A percentile compares a stretch with the other conserved stretches of the same genome.
Evolutionary conservation across 2,797 vertebrate species (phyloP).

Genomic region (Fringilla coelebs): DNA sequence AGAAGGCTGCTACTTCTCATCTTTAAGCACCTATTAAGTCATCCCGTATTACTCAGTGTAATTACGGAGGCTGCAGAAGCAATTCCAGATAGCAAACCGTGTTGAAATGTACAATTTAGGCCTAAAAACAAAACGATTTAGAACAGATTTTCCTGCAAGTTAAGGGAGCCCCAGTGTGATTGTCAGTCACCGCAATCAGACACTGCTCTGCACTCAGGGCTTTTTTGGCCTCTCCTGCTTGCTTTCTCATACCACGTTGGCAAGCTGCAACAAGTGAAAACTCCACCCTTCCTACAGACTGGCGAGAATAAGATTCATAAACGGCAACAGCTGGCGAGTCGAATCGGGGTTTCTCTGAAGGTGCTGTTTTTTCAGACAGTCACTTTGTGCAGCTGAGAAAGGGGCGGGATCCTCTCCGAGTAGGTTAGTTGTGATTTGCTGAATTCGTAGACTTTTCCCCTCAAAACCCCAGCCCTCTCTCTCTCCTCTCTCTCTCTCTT

Average conservation of each 20-base stretch:
- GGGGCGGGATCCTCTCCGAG: conserved; percentile 65
- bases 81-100: neutral
- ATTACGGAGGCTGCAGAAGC: neutral
- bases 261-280: conserved; percentile 65
- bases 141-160: neutral
- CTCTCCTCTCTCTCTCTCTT: no score
- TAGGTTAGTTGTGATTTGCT: conserved; percentile 70
- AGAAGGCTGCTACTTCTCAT: neutral
- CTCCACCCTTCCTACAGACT: conserved; percentile 53
- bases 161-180: neutral
- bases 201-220: neutral
- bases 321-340: neutral
- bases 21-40: neutral
- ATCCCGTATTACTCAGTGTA: neutral
- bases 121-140: neutral
- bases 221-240: neutral
- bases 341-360: conserved; percentile 32
- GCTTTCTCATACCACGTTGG: conserved; percentile 27
- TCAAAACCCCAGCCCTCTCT: conserved; percentile 53
- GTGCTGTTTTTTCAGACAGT: conserved; percentile 36
- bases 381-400: conserved; percentile 17
- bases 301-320: conserved; percentile 4
- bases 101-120: conserved; percentile 16
- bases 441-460: conserved; percentile 68
- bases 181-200: neutral